Conservation (phyloP, 2,113 vertebrate genomes). For the Ageneiosus marmoratus region DNA sequence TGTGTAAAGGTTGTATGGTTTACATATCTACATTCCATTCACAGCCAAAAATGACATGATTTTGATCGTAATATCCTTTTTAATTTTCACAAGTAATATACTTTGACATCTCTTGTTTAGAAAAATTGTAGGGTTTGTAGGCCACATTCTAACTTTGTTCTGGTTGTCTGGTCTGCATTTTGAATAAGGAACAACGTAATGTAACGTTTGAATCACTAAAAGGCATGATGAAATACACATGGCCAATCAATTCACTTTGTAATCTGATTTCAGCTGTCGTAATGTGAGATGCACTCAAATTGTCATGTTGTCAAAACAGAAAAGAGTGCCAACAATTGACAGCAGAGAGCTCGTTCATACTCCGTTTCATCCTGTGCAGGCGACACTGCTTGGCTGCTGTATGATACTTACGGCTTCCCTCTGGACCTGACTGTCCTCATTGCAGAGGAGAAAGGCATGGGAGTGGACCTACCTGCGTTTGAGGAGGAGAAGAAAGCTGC, state of each 20-base stretch:
- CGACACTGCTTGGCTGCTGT: slow-evolving; percentile 94
- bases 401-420: slow-evolving; percentile 95
- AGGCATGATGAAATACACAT: neutral
- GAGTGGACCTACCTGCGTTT: slow-evolving; percentile 85
- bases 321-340: neutral
- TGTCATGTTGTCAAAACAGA: neutral
- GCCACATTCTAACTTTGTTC: neutral
- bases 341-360: neutral
- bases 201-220: neutral
- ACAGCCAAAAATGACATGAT: neutral
- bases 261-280: neutral
- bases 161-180: neutral
- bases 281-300: neutral
- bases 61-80: neutral
- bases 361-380: slow-evolving; percentile 67
- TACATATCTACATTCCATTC: no score
- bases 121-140: neutral
- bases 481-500: slow-evolving; percentile 93
- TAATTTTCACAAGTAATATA: neutral
- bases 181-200: neutral
- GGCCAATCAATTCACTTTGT: neutral
- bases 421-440: slow-evolving; percentile 93
- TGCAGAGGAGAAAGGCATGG: slow-evolving; percentile 92
- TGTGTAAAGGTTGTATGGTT: no score
- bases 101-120: neutral